Evolutionary conservation across 2,113 vertebrate genomes (phyloP), one percentile per base, ranked within the genome.

Genomic region (Capricornis sumatraensis): DNA sequence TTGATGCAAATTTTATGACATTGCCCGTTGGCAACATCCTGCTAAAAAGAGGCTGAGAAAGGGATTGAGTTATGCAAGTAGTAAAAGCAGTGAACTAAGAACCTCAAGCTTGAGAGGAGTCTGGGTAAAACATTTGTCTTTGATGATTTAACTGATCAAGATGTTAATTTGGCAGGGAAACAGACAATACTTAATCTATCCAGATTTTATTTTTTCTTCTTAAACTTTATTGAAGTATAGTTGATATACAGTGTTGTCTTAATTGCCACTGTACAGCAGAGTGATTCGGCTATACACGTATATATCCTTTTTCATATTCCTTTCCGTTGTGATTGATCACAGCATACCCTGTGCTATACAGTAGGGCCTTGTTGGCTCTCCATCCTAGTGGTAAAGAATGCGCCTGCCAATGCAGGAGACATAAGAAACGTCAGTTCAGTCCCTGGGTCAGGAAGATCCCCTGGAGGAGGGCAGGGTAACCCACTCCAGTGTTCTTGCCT

Each of bases 1-100:
- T 79, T 94, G 60, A 83, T 83, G 71, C 57, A 79, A 47, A 71
- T 74, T 95, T 95, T 93, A 87, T 95, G 45, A 57, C 25, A 83
- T 53, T 88, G 64, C 17, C 67, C 83, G 0, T 87, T 91, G 25
- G 45, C 86, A 97, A 58, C 27, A 50, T 94, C 21, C 50, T 82
- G 23, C 91, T 90, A 43, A 89, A 74, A 96, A 91, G 50, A 81
- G 40, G 14, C 82, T 88, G n/a, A 60, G 47, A 64, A 45, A 92
- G 92, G 28, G 2, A 13, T 45, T 87, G 43, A 71, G 14, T 79
- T 62, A 74, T 81, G 78, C 60, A 84, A 28, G 28, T 11, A 23
- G 33, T 78, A 36, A 93, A 85, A 47, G 16, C 43, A 67, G n/a
- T 94, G 67, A 97, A 62, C 55, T 45, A 13, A 64, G 14, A 95